Evolutionary conservation across 2,797 vertebrate species (phyloP).

Genomic region (Coilia nasus): DNA sequence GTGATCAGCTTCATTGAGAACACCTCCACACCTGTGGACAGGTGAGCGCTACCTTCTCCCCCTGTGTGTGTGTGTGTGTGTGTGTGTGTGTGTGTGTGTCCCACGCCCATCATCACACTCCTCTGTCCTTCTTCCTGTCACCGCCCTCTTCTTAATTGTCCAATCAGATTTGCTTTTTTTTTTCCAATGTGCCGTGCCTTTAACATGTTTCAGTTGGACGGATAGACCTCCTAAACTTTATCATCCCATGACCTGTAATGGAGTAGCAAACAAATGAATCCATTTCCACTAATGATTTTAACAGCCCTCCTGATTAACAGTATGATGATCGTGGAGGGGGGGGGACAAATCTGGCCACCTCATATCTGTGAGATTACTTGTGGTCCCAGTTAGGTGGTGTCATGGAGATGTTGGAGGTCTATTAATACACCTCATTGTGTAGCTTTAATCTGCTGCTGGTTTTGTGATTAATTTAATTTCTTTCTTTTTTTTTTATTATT

Average conservation of each 20-base stretch:
- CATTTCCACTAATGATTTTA: too few relatives aligned
- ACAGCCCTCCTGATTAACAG: too few relatives aligned
- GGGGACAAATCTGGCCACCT: not conserved
- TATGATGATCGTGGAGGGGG: too few relatives aligned
- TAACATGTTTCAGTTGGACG: not conserved
- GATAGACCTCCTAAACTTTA: not conserved
- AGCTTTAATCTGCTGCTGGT: not conserved
- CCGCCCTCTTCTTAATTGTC: not conserved
- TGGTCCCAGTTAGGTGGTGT: not conserved
- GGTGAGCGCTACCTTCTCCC: slow-evolving; percentile 69
- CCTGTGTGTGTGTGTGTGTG: too few relatives aligned
- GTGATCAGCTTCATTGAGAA: slow-evolving; percentile 99
- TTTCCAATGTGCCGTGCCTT: slow-evolving; percentile 41
- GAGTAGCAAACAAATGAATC: not conserved
- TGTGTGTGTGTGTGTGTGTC: too few relatives aligned
- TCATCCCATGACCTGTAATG: not conserved
- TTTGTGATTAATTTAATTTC: not conserved
- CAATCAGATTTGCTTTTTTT: not conserved
- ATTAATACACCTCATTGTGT: not conserved
- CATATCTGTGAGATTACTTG: not conserved
- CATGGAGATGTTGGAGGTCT: not conserved
- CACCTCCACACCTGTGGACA: slow-evolving; percentile 94
- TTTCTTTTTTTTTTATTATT: not conserved
- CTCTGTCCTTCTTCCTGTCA: not conserved
- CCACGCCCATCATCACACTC: not conserved